These are phyloP conservation scores for Actenoides hombroni DNA, from an alignment of 2,113 vertebrate genomes.

Conservation along the genomic window DNA sequence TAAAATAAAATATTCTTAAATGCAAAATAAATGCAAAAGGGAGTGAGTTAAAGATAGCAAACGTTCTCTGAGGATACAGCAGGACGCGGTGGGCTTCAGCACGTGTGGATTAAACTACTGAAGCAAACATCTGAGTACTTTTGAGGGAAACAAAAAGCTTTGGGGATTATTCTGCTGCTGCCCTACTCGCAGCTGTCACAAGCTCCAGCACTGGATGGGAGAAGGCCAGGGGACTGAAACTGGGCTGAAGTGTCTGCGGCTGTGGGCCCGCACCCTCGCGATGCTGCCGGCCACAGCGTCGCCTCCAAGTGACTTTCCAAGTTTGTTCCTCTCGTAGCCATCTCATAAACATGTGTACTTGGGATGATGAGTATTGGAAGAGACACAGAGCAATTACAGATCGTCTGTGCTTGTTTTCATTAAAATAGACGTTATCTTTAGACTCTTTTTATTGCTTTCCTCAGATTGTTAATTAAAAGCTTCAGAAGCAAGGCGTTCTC, in stretches of 20 bases:
- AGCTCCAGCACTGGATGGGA: background rate
- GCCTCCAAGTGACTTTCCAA: background rate
- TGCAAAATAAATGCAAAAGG: background rate
- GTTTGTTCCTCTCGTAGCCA: background rate
- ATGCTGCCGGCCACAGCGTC: background rate
- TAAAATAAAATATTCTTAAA: background rate
- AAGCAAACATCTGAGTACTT: background rate
- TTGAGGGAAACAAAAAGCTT: background rate
- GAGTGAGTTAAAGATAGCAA: background rate
- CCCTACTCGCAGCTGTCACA: background rate
- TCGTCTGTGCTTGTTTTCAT: background rate
- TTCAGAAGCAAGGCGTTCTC: slow-evolving; percentile 31
- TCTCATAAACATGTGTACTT: background rate
- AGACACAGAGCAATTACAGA: background rate
- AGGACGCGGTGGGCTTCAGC: background rate
- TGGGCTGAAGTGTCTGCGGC: background rate
- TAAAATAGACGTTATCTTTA: slow-evolving; percentile 15
- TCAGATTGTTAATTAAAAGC: slow-evolving; percentile 63
- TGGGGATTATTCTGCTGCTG: background rate
- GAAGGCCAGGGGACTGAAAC: background rate
- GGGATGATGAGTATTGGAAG: background rate
- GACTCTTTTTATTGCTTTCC: slow-evolving; percentile 12
- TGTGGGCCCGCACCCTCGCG: fast-evolving
- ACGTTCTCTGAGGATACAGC: background rate
- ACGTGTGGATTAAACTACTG: background rate